Percentiles rank a stretch among this genome's conserved stretches.
These are phyloP conservation scores for Hartigia nigra DNA, from an alignment of 2,888 invertebrate species.

Conservation along the genomic window DNA sequence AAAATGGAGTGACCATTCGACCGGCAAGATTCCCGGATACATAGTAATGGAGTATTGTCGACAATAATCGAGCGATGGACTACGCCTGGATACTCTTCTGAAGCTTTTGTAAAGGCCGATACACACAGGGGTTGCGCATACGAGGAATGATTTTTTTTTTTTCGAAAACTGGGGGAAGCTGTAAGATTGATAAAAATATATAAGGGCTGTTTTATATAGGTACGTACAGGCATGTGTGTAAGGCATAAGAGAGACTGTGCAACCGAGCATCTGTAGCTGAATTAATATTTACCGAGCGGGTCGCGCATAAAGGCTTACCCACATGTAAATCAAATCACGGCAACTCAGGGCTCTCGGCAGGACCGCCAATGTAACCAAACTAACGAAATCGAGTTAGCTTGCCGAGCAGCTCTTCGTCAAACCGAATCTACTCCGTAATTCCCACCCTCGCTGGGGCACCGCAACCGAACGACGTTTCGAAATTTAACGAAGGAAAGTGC, in stretches of 20 bases:
- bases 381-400: slow-evolving; percentile 64
- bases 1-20: slow-evolving; percentile 54
- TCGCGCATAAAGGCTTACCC: slow-evolving; percentile 53
- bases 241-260: slow-evolving; percentile 13
- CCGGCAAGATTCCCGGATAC: slow-evolving; percentile 60
- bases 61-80: slow-evolving; percentile 58
- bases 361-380: slow-evolving; percentile 64
- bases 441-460: slow-evolving; percentile 32
- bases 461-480: slow-evolving; percentile 19
- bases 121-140: too few species aligned
- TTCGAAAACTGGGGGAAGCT: too few species aligned
- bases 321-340: slow-evolving; percentile 66
- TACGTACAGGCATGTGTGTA: neutral
- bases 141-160: too few species aligned
- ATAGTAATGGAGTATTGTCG: slow-evolving; percentile 66
- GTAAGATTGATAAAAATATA: too few species aligned
- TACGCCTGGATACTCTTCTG: too few species aligned
- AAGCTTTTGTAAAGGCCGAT: too few species aligned
- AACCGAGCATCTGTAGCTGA: too few species aligned
- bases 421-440: slow-evolving; percentile 52
- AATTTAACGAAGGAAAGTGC: slow-evolving; percentile 25
- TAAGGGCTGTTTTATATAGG: too few species aligned
- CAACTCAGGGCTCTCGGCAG: slow-evolving; percentile 45
- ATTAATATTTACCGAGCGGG: neutral
- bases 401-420: slow-evolving; percentile 56